Base-by-base conservation (phyloP, 2,797 vertebrate genomes). In the Rhinogobio ventralis region DNA sequence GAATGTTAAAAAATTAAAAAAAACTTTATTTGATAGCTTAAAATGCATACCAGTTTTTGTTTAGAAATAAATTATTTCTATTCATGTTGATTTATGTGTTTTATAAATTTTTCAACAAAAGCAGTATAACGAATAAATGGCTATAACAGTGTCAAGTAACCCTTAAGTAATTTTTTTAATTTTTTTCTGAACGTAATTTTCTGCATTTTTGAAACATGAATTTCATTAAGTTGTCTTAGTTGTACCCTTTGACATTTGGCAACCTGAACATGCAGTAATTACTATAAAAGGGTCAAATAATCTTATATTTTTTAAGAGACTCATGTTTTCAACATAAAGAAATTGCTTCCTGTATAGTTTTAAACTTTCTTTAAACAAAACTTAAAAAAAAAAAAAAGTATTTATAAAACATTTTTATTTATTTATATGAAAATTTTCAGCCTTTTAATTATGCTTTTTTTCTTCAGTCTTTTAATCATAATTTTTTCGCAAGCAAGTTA, bases 161-260 rank as follows among this genome's bases (percentile, higher is more conserved):
- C 17, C 8, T 71, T n/a, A 69, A 69, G 25, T 13, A 25, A 25
- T 30, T 2, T 5, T 46, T 25, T 68, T 6, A 0, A 28, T 33
- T 20, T 7, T 64, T 8, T 25, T 17, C 2, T 28, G 11, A 28
- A 15, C 11, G 28, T 28, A 3, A 5, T 10, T 30, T 15, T 49
- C 11, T 1, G 20, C 8, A 42, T 14, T 25, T 60, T 78, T 45
- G 4, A 42, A 64, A 5, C 5, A 19, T 45, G n/a, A 30, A 30
- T 64, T 78, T 78, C n/a, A 28, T 45, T 42, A 42, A 13, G 15
- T 66, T 33, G 28, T 30, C n/a, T 33, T 17, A 28, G 5, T 62
- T 78, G n/a, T 45, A 60, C 33, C 55, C 36, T 79, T 79, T 79
- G 60, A 66, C 20, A 79, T 67, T n/a, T 79, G 45, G 1, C 42